phyloP scores from a whole-genome alignment of 2,797 vertebrate genomes.

The Rallus crepitans region DNA sequence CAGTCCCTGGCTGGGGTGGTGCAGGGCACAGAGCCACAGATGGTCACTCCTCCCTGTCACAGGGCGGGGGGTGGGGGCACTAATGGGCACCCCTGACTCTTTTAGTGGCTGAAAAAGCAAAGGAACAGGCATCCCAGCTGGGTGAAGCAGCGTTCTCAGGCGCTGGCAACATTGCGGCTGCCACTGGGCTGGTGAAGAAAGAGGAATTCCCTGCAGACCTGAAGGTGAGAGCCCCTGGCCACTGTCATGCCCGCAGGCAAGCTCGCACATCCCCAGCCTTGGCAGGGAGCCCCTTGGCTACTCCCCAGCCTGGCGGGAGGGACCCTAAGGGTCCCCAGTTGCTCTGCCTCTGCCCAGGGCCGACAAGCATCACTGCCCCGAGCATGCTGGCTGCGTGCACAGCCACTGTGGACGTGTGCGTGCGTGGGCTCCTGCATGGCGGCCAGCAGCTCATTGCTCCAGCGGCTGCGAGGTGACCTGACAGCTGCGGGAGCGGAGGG shows the following conservation, averaged over 20 bases:
- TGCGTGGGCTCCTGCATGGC: not conserved
- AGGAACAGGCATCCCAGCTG: conserved; percentile 89
- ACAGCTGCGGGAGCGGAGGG: conserved; percentile 52
- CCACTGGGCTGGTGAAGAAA: conserved; percentile 95
- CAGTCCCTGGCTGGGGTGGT: not conserved
- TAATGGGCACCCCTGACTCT: not conserved
- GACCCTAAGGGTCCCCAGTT: not conserved
- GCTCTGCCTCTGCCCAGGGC: fast-evolving
- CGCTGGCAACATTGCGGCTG: conserved; percentile 93
- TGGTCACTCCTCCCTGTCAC: not conserved
- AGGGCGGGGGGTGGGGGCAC: not conserved
- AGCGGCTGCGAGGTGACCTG: conserved; percentile 42
- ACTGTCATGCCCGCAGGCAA: fast-evolving
- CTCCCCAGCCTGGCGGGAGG: fast-evolving
- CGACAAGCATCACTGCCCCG: fast-evolving
- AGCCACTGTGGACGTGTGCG: not conserved
- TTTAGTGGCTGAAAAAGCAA: conserved; percentile 95
- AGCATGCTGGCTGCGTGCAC: fast-evolving
- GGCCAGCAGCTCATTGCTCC: not conserved
- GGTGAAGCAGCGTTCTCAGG: conserved; percentile 90
- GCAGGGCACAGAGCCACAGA: fast-evolving
- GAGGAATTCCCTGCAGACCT: conserved; percentile 95
- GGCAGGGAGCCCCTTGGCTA: not conserved
- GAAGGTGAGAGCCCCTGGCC: conserved; percentile 84
- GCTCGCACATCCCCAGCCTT: not conserved